Base-by-base conservation (phyloP, 2,888 invertebrate species). In the Nomada fabriciana region DNA sequence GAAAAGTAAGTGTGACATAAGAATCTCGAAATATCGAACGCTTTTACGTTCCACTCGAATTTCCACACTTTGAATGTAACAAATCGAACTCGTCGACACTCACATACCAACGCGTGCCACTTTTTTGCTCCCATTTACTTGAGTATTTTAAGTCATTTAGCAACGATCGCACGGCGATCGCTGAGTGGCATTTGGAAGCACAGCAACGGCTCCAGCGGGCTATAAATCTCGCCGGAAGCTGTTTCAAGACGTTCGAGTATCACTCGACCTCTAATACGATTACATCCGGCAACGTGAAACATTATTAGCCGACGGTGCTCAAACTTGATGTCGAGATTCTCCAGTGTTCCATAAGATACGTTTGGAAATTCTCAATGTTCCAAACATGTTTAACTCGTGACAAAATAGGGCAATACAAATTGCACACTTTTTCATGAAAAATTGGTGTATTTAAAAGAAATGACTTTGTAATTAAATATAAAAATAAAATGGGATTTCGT, bases 231-330 rank as follows among this genome's bases (percentile, higher is more conserved):
- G n/a, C 36, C 36, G 47, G 63, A 55, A 63, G 18, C 55, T 63
- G 63, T 64, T 55, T 52, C 61, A 53, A 53, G 57, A 50, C 7
- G 57, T 59, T 29, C 15, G 15, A 47, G 43, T n/a, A 68, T 61
- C 53, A 20, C 52, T 75, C 18, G 13, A 11, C 43, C 7, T 20
- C 29, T 74, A 74, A 60, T 74, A 67, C 60, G 67, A 60, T 74
- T 74, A 53, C 59, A 61, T 59, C 23, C 60, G 4, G 25, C 60
- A n/a, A 60, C 42, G 25, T 4, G 52, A 60, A 68, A 61, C 52
- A 60, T 68, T 67, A 67, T 67, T 69, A 61, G 29, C 20, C 61
- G 60, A 68, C 60, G 23, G 23, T 68, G n/a, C 68, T 23, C 13
- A 50, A n/a, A 43, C 23, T 52, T 60, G 20, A 11, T 29, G 5